Percentiles rank a stretch among this genome's conserved stretches.
Conservation (phyloP, 1,140 invertebrate species). For the Drosophila equinoxialis region DNA sequence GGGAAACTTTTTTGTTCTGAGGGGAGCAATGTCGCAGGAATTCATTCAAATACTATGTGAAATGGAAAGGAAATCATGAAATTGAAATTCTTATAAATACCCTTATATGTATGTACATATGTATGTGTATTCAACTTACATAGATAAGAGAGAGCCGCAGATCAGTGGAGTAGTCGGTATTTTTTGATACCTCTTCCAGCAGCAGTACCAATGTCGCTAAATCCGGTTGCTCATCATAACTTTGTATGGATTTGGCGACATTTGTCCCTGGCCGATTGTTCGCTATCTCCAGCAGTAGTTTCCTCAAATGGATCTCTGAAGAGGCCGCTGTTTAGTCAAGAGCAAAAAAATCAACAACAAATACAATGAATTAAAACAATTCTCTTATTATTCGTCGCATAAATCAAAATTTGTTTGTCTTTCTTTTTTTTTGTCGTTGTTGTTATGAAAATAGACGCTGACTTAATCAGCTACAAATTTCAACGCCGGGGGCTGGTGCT, state of each 20-base stretch:
- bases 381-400: neutral
- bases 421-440: neutral
- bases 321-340: neutral
- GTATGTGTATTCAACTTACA: constrained; percentile 43
- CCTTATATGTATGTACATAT: neutral
- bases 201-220: constrained; percentile 45
- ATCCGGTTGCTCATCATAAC: constrained; percentile 51
- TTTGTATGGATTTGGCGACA: constrained; percentile 62
- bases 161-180: constrained; percentile 67
- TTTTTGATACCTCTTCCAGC: constrained; percentile 72
- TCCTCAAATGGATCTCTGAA: constrained; percentile 13
- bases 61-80: neutral
- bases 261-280: constrained; percentile 62
- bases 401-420: constrained; percentile 26
- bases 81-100: neutral
- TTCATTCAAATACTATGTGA: constrained; percentile 53
- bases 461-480: constrained; percentile 9
- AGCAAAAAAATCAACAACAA: neutral
- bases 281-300: constrained; percentile 51
- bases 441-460: constrained; percentile 18
- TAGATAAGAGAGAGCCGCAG: constrained; percentile 61
- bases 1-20: constrained; percentile 18
- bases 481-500: neutral
- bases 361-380: neutral
- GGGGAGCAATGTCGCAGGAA: constrained; percentile 25